A percentile compares a stretch with the other conserved stretches of the same genome.
Evolutionary conservation across 2,113 vertebrate species (phyloP).

Genomic region (Xenus cinereus): DNA sequence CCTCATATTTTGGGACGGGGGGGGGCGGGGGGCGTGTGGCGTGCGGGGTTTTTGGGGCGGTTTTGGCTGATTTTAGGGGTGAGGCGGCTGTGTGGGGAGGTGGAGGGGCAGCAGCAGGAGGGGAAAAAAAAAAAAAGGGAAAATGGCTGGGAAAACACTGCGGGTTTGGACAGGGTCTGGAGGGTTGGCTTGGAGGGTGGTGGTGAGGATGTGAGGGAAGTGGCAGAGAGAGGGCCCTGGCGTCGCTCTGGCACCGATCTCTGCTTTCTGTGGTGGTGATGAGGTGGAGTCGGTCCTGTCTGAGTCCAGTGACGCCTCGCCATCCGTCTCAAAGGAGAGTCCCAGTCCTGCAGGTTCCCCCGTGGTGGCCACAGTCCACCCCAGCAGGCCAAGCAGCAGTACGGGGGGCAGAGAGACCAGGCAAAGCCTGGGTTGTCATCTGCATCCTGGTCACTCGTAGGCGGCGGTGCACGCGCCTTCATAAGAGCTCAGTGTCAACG

Average conservation of each 20-base stretch:
- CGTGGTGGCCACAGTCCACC: accelerated
- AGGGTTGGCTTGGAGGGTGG: not conserved
- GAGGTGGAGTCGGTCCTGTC: not conserved
- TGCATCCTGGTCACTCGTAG: not conserved
- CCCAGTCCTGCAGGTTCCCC: accelerated
- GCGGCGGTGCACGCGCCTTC: not conserved
- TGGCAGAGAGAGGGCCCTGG: not conserved
- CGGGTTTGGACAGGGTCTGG: not conserved
- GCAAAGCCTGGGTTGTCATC: too few relatives aligned
- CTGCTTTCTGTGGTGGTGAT: accelerated
- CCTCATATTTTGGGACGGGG: accelerated
- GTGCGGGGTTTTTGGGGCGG: not conserved
- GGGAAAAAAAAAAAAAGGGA: accelerated
- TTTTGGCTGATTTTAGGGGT: not conserved
- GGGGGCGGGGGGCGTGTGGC: accelerated
- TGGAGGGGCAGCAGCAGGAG: too few relatives aligned
- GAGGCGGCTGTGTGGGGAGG: too few relatives aligned
- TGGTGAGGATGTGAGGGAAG: not conserved
- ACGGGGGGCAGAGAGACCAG: not conserved
- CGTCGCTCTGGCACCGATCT: accelerated
- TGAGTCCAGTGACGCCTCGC: accelerated
- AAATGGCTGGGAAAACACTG: too few relatives aligned
- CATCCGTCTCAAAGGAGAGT: not conserved
- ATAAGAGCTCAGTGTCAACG: accelerated
- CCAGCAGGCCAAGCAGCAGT: not conserved